phyloP scores from a whole-genome alignment of 2,113 vertebrate genomes.

The Raja brachyura region DNA sequence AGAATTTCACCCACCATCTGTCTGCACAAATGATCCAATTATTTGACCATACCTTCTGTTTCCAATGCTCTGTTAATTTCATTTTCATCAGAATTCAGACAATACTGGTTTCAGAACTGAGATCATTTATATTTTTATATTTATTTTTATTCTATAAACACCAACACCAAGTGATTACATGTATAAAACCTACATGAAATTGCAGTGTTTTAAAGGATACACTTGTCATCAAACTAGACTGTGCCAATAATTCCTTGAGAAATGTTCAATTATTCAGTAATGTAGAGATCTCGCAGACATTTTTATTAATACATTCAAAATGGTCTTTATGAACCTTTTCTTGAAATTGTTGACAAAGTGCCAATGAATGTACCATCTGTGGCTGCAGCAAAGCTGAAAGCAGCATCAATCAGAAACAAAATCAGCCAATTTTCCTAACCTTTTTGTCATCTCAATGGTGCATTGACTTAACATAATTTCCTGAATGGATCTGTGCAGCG shows the following conservation, averaged over 20 bases:
- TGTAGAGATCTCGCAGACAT: background rate
- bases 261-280: slow-evolving; percentile 14
- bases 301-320: slow-evolving; percentile 21
- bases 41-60: background rate
- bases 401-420: background rate
- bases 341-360: slow-evolving; percentile 8
- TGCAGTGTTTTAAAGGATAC: background rate
- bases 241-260: slow-evolving; percentile 16
- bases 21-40: slow-evolving; percentile 4
- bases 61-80: background rate
- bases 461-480: background rate
- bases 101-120: background rate
- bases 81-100: background rate
- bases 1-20: slow-evolving; percentile 16
- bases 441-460: background rate
- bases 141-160: background rate
- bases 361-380: background rate
- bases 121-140: background rate
- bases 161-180: background rate
- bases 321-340: background rate
- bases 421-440: background rate
- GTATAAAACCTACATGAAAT: background rate
- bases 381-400: background rate
- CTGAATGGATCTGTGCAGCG: background rate
- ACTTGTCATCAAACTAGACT: background rate